Evolutionary conservation across 2,888 invertebrate genomes (phyloP).

Genomic region (Venusia cambrica): DNA sequence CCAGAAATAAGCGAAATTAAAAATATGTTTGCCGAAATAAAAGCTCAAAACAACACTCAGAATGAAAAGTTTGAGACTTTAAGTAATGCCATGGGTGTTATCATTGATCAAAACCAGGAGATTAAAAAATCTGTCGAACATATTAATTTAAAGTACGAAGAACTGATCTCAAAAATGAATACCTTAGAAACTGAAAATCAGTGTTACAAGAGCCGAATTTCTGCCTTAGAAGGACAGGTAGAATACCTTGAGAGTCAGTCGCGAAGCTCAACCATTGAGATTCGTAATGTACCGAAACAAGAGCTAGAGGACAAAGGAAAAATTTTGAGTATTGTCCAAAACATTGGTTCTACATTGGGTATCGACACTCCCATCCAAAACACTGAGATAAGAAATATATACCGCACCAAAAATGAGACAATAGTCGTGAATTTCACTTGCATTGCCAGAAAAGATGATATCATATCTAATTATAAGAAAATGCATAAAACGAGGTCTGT

Average conservation of each 20-base stretch:
- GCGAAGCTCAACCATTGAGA: slow-evolving; percentile 11
- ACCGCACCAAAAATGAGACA: slow-evolving; percentile 10
- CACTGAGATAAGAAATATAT: slow-evolving; percentile 22
- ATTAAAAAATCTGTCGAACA: slow-evolving; percentile 14
- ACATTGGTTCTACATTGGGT: slow-evolving; percentile 10
- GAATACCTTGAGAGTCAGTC: slow-evolving; percentile 9
- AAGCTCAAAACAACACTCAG: slow-evolving; percentile 3
- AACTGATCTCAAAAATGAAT: slow-evolving; percentile 11
- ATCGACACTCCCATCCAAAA: slow-evolving; percentile 9
- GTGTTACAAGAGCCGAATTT: slow-evolving; percentile 6
- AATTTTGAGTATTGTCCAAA: slow-evolving; percentile 10
- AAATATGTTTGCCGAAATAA: slow-evolving; percentile 1
- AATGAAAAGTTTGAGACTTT: slow-evolving; percentile 4
- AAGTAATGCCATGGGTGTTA: neutral
- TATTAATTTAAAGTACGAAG: slow-evolving; percentile 13
- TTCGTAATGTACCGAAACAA: slow-evolving; percentile 15
- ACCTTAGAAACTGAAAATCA: slow-evolving; percentile 15
- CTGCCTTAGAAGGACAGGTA: slow-evolving; percentile 4
- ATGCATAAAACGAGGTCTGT: neutral
- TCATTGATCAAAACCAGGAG: slow-evolving; percentile 15
- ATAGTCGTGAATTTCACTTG: slow-evolving; percentile 1
- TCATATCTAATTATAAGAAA: neutral
- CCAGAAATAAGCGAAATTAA: neutral
- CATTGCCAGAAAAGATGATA: neutral
- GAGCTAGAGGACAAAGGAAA: slow-evolving; percentile 12